Percentiles rank a stretch among this genome's conserved stretches.
phyloP scores from a whole-genome alignment of 2,113 vertebrate genomes.

The Galbula dea region DNA sequence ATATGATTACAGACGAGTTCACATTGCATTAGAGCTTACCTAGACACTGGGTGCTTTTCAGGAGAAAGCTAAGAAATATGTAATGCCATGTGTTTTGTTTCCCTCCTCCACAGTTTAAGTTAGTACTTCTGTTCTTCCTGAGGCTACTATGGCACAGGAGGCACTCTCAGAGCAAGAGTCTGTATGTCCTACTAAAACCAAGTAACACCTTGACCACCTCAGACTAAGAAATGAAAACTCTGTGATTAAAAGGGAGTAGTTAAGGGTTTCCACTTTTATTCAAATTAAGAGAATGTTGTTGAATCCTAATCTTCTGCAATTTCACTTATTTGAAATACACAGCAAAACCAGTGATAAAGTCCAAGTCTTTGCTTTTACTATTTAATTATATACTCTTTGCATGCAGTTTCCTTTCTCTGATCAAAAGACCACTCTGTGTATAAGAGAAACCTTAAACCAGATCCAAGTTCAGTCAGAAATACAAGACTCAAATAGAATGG shows the following conservation, averaged over 20 bases:
- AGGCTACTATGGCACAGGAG: background rate
- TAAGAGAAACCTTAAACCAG: constrained; percentile 3
- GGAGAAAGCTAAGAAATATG: background rate
- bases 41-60: background rate
- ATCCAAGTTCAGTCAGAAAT: background rate
- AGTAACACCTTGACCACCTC: background rate
- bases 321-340: background rate
- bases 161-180: background rate
- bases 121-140: background rate
- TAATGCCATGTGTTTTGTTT: background rate
- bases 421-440: background rate
- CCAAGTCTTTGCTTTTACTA: background rate
- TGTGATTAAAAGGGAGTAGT: background rate
- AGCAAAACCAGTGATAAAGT: background rate
- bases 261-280: background rate
- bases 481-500: background rate
- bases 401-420: background rate
- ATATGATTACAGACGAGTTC: background rate
- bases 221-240: background rate
- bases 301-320: background rate
- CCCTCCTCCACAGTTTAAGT: background rate
- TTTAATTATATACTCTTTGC: background rate
- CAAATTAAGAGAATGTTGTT: background rate
- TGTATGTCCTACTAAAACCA: background rate
- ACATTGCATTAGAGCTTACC: background rate